These are phyloP conservation scores for Pseudotriccus pelzelni DNA, from an alignment of 2,797 vertebrate genomes.

Conservation along the genomic window DNA sequence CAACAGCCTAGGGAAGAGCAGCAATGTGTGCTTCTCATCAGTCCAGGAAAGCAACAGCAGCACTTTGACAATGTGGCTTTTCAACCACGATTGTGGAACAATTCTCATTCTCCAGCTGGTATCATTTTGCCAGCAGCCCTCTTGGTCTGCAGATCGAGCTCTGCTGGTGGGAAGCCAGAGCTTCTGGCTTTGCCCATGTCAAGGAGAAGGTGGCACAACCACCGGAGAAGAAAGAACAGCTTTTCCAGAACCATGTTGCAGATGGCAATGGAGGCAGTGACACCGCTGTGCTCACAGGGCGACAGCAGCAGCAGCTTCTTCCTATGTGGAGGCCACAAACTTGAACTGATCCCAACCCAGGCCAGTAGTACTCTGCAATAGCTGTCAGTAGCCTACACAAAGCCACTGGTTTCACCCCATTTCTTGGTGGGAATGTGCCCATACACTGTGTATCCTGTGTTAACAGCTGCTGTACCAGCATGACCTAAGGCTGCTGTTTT, in stretches of 20 bases:
- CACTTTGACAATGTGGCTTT: neutral
- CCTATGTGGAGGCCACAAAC: too few species aligned
- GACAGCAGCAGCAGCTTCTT: neutral
- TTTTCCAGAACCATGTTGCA: neutral
- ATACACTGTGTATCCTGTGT: neutral
- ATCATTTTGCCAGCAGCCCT: neutral
- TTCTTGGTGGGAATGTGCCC: neutral
- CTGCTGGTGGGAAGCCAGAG: neutral
- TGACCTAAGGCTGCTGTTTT: neutral
- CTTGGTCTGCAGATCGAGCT: neutral
- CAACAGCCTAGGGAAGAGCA: neutral
- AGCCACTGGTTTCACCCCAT: neutral
- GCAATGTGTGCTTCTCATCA: neutral
- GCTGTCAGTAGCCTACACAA: neutral
- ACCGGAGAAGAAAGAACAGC: neutral
- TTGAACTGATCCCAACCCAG: neutral
- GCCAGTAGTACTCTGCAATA: neutral
- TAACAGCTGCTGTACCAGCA: neutral
- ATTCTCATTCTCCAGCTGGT: neutral
- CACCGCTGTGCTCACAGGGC: rapidly evolving
- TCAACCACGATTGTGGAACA: neutral
- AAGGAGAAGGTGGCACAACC: neutral
- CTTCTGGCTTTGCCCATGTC: neutral
- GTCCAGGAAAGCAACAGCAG: neutral
- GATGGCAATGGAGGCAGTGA: neutral